Evolutionary conservation across 2,888 invertebrate species (phyloP).

Genomic region (Andrena chrysosceles): DNA sequence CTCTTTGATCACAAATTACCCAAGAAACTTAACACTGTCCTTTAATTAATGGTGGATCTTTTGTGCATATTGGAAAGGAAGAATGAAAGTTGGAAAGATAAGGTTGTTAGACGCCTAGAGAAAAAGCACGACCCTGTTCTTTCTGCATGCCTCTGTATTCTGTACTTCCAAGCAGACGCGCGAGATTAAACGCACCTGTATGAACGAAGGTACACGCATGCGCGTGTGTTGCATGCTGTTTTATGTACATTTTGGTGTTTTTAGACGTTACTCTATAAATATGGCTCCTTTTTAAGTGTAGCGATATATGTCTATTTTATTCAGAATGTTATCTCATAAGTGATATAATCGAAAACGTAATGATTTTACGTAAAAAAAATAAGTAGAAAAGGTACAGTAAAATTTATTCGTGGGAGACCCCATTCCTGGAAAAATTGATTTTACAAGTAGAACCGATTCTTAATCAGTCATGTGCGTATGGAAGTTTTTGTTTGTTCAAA

Average conservation of each 20-base stretch:
- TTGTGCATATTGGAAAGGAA: not conserved
- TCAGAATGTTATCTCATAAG: not conserved
- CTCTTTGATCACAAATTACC: not conserved
- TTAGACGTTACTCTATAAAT: not conserved
- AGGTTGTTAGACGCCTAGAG: not conserved
- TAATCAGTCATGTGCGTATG: no score
- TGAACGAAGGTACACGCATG: constrained; percentile 40
- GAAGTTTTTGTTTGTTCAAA: no score
- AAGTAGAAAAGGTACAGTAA: no score
- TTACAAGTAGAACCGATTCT: no score
- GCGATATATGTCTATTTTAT: not conserved
- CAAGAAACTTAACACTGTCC: not conserved
- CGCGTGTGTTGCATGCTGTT: constrained; percentile 49
- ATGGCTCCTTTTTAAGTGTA: constrained; percentile 11
- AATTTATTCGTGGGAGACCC: no score
- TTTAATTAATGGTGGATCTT: not conserved
- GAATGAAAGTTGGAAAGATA: not conserved
- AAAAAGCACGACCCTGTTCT: constrained; percentile 56
- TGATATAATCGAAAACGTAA: not conserved
- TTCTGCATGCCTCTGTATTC: constrained; percentile 42
- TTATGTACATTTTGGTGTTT: not conserved
- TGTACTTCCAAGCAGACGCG: constrained; percentile 37
- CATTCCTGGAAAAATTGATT: no score
- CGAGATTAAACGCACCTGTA: constrained; percentile 39
- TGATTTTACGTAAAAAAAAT: not conserved